Evolutionary conservation across 1,140 invertebrate species (phyloP).

Genomic region (Drosophila mauritiana): DNA sequence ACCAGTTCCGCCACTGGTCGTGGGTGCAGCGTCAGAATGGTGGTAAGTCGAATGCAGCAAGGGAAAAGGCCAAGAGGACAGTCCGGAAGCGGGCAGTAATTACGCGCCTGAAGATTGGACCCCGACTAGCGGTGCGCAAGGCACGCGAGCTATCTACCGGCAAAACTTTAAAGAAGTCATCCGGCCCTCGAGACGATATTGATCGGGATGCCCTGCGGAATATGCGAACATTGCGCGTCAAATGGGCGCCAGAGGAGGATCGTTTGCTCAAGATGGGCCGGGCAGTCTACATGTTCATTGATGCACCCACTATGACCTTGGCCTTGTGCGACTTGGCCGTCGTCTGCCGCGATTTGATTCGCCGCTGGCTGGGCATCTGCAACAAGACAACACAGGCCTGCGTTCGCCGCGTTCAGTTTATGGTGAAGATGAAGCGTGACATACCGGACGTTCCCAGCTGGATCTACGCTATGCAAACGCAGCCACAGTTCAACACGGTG

Average conservation of each 20-base stretch:
- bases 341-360: slow-evolving; percentile 87
- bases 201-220: slow-evolving; percentile 88
- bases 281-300: slow-evolving; percentile 88
- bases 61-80: not conserved
- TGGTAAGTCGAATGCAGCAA: slow-evolving; percentile 28
- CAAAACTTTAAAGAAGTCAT: slow-evolving; percentile 45
- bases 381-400: slow-evolving; percentile 91
- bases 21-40: slow-evolving; percentile 69
- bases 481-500: slow-evolving; percentile 42
- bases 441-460: slow-evolving; percentile 69
- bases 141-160: slow-evolving; percentile 6
- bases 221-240: slow-evolving; percentile 88
- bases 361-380: slow-evolving; percentile 85
- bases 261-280: slow-evolving; percentile 89
- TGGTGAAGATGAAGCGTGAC: slow-evolving; percentile 65
- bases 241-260: slow-evolving; percentile 88
- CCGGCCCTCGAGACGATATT: slow-evolving; percentile 87
- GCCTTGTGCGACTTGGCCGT: slow-evolving; percentile 74
- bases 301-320: slow-evolving; percentile 85
- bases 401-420: slow-evolving; percentile 87
- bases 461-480: slow-evolving; percentile 74
- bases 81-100: slow-evolving; percentile 25
- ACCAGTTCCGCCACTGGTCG: slow-evolving; percentile 89
- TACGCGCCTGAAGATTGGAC: slow-evolving; percentile 47
- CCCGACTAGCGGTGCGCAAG: slow-evolving; percentile 25